phyloP scores from a whole-genome alignment of 2,888 invertebrate genomes.

The Hemaris fuciformis region DNA sequence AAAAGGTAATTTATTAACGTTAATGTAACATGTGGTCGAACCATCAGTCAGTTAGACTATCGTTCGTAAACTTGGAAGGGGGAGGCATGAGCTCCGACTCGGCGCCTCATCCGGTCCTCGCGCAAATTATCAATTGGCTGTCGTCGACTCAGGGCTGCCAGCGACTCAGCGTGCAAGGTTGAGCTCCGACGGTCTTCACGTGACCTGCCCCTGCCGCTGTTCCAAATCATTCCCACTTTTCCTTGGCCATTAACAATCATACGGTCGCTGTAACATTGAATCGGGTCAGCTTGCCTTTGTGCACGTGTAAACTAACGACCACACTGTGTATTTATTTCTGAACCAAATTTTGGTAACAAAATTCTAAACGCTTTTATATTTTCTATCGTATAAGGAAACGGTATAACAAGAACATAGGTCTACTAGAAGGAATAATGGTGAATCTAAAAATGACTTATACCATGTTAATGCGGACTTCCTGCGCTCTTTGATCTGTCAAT shows the following conservation, averaged over 20 bases:
- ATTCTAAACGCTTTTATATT: not conserved
- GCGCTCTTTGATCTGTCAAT: conserved; percentile 72
- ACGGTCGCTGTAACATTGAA: conserved; percentile 9
- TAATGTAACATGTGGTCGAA: conserved; percentile 28
- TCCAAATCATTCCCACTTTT: conserved; percentile 25
- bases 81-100: conserved; percentile 64
- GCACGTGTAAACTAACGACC: not conserved
- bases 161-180: conserved; percentile 59
- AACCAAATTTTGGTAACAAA: not conserved
- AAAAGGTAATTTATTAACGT: not conserved
- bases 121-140: conserved; percentile 76
- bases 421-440: conserved; percentile 10
- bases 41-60: conserved; percentile 51
- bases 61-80: conserved; percentile 67
- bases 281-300: not conserved
- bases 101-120: conserved; percentile 75
- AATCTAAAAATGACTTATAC: conserved; percentile 59
- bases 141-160: conserved; percentile 64
- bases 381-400: too few species aligned
- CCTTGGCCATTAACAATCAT: conserved; percentile 5
- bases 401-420: not conserved
- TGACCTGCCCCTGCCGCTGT: conserved; percentile 42
- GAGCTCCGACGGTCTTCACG: conserved; percentile 45
- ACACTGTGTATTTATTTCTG: not conserved
- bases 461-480: conserved; percentile 73